A percentile compares a stretch with the other conserved stretches of the same genome.
phyloP scores from a whole-genome alignment of 2,113 vertebrate species.

The Numenius arquata region DNA sequence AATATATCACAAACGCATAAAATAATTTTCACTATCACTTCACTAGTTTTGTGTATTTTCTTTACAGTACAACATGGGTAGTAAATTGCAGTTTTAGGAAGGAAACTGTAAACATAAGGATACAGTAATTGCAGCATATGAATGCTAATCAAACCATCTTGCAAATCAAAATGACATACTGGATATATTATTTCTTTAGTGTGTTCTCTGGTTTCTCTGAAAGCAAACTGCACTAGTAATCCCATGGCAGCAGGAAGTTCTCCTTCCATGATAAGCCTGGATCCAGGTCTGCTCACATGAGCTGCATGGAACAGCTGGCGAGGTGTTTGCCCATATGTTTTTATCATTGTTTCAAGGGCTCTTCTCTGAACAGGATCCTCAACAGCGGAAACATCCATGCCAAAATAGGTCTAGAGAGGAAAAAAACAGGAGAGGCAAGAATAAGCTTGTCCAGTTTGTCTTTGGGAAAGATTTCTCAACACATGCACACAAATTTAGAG shows the following conservation, averaged over 20 bases:
- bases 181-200: conserved; percentile 86
- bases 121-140: background rate
- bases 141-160: background rate
- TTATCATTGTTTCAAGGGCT: conserved; percentile 98
- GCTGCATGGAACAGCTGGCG: conserved; percentile 89
- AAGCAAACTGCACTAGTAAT: conserved; percentile 93
- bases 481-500: background rate
- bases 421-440: background rate
- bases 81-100: background rate
- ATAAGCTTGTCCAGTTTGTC: background rate
- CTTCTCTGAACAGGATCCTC: conserved; percentile 97
- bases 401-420: conserved; percentile 89
- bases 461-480: background rate
- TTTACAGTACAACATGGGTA: background rate
- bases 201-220: conserved; percentile 90
- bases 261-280: conserved; percentile 87
- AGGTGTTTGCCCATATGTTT: conserved; percentile 96
- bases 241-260: conserved; percentile 96
- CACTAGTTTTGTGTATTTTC: background rate
- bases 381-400: conserved; percentile 97
- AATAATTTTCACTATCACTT: background rate
- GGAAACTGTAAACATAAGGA: background rate
- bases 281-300: conserved; percentile 83
- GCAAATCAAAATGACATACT: conserved; percentile 71
- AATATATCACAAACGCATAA: background rate